A percentile compares a stretch with the other conserved stretches of the same genome.
Conservation (phyloP, 2,113 vertebrate species). For the Sphyrna mokarran region DNA sequence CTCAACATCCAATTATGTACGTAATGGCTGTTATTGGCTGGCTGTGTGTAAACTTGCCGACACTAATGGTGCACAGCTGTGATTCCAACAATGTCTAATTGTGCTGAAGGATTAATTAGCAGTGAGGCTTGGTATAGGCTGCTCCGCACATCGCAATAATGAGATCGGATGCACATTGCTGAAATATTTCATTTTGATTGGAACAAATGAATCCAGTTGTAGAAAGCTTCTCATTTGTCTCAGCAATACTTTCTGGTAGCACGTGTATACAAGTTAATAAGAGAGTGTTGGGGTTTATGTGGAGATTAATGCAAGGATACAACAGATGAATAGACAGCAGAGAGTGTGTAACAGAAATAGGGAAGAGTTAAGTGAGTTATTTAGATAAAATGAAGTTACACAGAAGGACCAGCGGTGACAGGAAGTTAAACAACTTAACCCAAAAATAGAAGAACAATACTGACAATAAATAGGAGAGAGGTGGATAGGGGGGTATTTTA, state of each 20-base stretch:
- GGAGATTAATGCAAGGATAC: not conserved
- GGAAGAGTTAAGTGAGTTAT: not conserved
- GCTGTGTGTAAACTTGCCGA: slow-evolving; percentile 38
- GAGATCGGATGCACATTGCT: slow-evolving; percentile 24
- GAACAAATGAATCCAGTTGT: slow-evolving; percentile 26
- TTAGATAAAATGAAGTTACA: not conserved
- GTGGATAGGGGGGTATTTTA: not conserved
- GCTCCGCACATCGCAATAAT: not conserved
- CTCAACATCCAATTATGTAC: slow-evolving; percentile 39
- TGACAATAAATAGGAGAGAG: not conserved
- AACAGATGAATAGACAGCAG: not conserved
- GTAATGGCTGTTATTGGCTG: slow-evolving; percentile 36
- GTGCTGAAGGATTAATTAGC: slow-evolving; percentile 36
- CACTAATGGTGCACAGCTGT: slow-evolving; percentile 39
- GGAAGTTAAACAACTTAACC: not conserved
- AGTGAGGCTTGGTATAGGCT: not conserved
- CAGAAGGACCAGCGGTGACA: not conserved
- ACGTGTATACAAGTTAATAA: slow-evolving; percentile 14
- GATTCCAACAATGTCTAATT: slow-evolving; percentile 37
- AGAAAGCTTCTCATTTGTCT: slow-evolving; percentile 14
- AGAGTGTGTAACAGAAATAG: not conserved
- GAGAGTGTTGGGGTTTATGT: not conserved
- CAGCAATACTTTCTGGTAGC: not conserved
- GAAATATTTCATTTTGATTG: slow-evolving; percentile 24
- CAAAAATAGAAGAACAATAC: not conserved